Base-by-base conservation (phyloP, 2,888 invertebrate genomes). In the Monoplex corrugatus region DNA sequence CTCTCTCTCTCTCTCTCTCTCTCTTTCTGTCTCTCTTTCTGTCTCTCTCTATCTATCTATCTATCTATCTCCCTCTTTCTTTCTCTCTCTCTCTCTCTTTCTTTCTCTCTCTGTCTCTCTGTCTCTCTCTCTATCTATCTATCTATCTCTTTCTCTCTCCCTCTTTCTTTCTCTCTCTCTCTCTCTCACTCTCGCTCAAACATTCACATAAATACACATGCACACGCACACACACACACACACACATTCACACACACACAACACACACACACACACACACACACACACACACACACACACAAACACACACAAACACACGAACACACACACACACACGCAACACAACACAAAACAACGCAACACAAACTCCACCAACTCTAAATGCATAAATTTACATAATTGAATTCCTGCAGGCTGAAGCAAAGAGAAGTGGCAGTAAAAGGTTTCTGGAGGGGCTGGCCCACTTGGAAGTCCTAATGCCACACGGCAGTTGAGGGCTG, bases 181-280 rank as follows among this genome's bases (percentile, higher is more conserved):
- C n/a, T 68, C 63, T 68, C 1, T 68, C 63, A 28, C 1, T 68
- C 63, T 68, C 1, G 23, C 63, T 68, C 1, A 28, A 23, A 28
- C 63, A 28, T n/a, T 68, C 28, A 6, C n/a, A n/a, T n/a, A n/a
- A n/a, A n/a, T n/a, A n/a, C n/a, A n/a, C n/a, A n/a, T n/a, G n/a
- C n/a, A 72, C 68, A 72, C 68, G 32, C 68, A n/a, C 68, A 72
- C 68, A 72, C 68, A n/a, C 68, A n/a, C 68, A 72, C 68, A 72
- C 68, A 72, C 68, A 72, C 68, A 72, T 10, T 28, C 68, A 3
- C 68, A n/a, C n/a, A 2, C 68, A 13, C 68, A n/a, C 68, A 13
- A 13, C 68, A 3, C 68, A 0, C 28, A n/a, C 68, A n/a, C 68
- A 6, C 68, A 19, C 50, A 19, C 50, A 19, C 50, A 19, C 50